Base-by-base conservation (phyloP, 2,113 vertebrate species). In the Tylochromis polylepis region DNA sequence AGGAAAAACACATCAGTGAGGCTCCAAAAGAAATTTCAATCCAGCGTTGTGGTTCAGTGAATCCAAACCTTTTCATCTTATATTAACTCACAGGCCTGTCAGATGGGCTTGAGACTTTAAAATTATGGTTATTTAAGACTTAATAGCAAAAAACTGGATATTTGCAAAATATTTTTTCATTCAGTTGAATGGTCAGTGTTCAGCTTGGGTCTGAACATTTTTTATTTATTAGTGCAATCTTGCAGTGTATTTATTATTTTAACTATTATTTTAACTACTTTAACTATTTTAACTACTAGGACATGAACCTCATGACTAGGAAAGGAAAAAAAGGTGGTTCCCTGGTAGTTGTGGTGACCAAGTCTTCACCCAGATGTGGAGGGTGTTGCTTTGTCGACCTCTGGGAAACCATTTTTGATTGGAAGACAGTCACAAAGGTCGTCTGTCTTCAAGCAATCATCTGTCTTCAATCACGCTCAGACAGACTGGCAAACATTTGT, bases 141-240 rank as follows among this genome's bases (percentile, higher is more conserved):
- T 46, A 46, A 72, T 24, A 10, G 38, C 41, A 72, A 72, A 72
- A 16, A 46, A 11, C 0, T 0, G 0, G 0, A 6, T 27, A 72
- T 24, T 72, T 43, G 27, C 36, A 46, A 72, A 46, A 46, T 46
- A 27, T 4, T 27, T 72, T 46, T 72, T 46, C 67, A 72, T 46
- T 43, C 67, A 46, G 22, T 72, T 16, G 3, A 72, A 46, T 27
- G 38, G 38, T 72, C 67, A 72, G 38, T 46, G 14, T 72, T 72
- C 38, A 46, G 24, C n/a, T 72, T 43, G 15, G 38, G 6, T 43
- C 65, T 46, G 22, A 43, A 27, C 36, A 29, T 41, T 41, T 65
- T n/a, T 43, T 70, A 70, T 70, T 70, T 43, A 70, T 43, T 70
- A 43, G 65, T 70, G 65, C 12, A 70, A 70, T 70, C n/a, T 9